phyloP scores from a whole-genome alignment of 2,797 vertebrate species.

The Pelodytes ibericus region DNA sequence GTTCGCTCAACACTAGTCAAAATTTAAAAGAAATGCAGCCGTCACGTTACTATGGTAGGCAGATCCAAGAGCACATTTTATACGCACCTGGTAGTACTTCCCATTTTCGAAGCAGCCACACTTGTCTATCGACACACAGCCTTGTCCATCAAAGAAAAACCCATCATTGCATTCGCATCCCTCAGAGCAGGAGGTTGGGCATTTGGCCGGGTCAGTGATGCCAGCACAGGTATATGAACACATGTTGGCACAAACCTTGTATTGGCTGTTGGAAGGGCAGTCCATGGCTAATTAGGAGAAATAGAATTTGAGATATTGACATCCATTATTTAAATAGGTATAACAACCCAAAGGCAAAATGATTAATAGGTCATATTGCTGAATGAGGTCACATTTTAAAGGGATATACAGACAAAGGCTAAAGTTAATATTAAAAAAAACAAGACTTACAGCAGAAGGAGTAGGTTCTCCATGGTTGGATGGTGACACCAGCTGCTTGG shows the following conservation, averaged over 20 bases:
- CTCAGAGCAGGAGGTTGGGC: slow-evolving; percentile 70
- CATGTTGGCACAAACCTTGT: slow-evolving; percentile 72
- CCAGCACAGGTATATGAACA: slow-evolving; percentile 73
- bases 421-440: not conserved
- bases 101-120: slow-evolving; percentile 81
- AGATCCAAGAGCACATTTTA: too few relatives aligned
- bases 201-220: slow-evolving; percentile 63
- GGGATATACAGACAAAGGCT: not conserved
- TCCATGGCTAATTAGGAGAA: slow-evolving; percentile 67
- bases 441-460: slow-evolving; percentile 39
- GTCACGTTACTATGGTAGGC: too few relatives aligned
- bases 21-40: too few relatives aligned
- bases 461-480: not conserved
- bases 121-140: slow-evolving; percentile 69
- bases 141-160: slow-evolving; percentile 74
- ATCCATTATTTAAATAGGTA: too few relatives aligned
- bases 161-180: slow-evolving; percentile 79
- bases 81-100: slow-evolving; percentile 73
- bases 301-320: not conserved
- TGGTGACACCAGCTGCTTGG: not conserved
- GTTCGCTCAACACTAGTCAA: too few relatives aligned
- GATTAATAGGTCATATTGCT: too few relatives aligned
- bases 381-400: not conserved
- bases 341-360: too few relatives aligned
- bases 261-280: slow-evolving; percentile 79